Evolutionary conservation across 2,888 invertebrate species (phyloP), one percentile per base, ranked within the genome.

Genomic region (Erpobdella octoculata): DNA sequence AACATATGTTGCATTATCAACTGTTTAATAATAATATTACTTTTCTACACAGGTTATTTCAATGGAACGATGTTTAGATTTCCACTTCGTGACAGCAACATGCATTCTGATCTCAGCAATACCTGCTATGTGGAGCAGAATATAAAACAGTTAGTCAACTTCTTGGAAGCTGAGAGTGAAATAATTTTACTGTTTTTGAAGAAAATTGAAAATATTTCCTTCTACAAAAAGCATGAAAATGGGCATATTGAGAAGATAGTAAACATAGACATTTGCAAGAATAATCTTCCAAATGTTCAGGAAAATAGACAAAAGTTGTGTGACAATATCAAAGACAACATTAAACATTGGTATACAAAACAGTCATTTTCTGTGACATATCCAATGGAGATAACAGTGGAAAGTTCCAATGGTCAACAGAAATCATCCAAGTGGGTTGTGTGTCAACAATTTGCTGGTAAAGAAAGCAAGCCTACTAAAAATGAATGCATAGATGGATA

Each of bases 21-120:
- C n/a, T n/a, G n/a, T n/a, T n/a, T n/a, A n/a, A n/a, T n/a, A n/a
- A n/a, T n/a, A n/a, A n/a, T n/a, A n/a, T n/a, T n/a, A n/a, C n/a
- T n/a, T 18, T 69, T 74, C 5, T 4, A 12, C 8, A 64, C 73
- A 1, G 64, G 68, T 6, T 78, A 78, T 70, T 80, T 75, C 73
- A 41, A 72, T 12, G 81, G 80, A 33, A 80, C 80, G 8, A 31
- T 81, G 48, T 81, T 81, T 71, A 76, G 81, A 75, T 81, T 81
- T 73, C 80, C 81, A 6, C 74, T 81, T 21, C 75, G 81, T 15
- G 36, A 67, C 21, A 73, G 46, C 28, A 35, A 59, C 41, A 68
- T 68, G 48, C 37, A 37, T 31, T 79, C 80, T n/a, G 74, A 75
- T 6, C 71, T 81, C 15, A 80, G 79, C 25, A 74, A 76, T 9